A percentile compares a stretch with the other conserved stretches of the same genome.
Conservation (phyloP, 2,888 invertebrate species). For the Drosophila peninsularis region DNA sequence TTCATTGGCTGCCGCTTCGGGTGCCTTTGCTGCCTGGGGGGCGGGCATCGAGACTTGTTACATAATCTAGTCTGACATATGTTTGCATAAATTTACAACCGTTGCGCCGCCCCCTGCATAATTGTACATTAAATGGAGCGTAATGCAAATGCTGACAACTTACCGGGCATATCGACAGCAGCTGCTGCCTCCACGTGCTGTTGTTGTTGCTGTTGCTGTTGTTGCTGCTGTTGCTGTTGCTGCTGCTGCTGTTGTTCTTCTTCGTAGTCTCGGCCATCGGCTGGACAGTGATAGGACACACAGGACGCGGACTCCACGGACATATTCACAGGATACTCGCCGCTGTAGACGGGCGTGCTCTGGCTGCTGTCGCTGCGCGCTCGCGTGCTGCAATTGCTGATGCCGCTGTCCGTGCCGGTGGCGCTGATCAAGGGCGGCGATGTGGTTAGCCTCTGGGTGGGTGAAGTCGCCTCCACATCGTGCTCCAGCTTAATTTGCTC, state of each 20-base stretch:
- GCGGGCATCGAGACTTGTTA: conserved; percentile 54
- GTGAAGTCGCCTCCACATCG: conserved; percentile 43
- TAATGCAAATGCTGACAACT: conserved; percentile 59
- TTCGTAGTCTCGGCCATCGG: conserved; percentile 70
- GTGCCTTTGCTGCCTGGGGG: not conserved
- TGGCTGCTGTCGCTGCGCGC: conserved; percentile 75
- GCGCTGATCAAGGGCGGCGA: conserved; percentile 79
- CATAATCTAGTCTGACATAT: conserved; percentile 75
- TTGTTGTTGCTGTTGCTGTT: conserved; percentile 21
- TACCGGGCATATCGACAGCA: conserved; percentile 56
- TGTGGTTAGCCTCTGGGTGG: conserved; percentile 67
- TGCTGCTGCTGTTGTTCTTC: conserved; percentile 53
- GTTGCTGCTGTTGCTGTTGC: conserved; percentile 32
- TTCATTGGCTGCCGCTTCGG: conserved; percentile 7
- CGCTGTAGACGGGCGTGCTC: conserved; percentile 76
- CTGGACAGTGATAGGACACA: conserved; percentile 71
- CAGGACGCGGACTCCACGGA: conserved; percentile 79
- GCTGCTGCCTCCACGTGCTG: conserved; percentile 33
- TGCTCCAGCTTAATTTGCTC: conserved; percentile 50
- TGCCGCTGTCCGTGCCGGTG: conserved; percentile 80
- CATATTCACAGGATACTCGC: conserved; percentile 77
- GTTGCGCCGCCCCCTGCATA: conserved; percentile 51
- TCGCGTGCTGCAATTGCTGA: conserved; percentile 77
- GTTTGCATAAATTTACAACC: conserved; percentile 72
- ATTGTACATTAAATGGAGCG: conserved; percentile 71